Base-by-base conservation (phyloP, 2,888 invertebrate genomes). In the Clivina fossor region DNA sequence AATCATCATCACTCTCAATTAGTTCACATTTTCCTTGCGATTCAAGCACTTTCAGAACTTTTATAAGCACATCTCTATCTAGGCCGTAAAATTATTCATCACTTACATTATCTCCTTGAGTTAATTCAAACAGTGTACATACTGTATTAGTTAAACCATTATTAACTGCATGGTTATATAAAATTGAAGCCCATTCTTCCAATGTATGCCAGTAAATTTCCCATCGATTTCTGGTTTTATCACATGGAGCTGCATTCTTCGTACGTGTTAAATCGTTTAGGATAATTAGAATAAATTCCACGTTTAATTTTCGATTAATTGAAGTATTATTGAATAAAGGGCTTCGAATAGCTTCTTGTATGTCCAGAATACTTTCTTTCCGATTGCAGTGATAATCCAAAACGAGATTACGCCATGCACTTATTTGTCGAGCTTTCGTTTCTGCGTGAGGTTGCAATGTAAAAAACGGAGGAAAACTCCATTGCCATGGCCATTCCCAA, bases 381-480 rank as follows among this genome's bases (percentile, higher is more conserved):
- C 82, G 82, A 43, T 81, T 76, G 70, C 86, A 86, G 66, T 88
- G 86, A 72, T 93, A 97, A 63, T 89, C 86, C 4, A 93, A 74
- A 49, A 98, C 86, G 37, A 99, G 78, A 63, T 83, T 83, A 66
- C 89, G 84, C 98, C 99, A 99, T 46, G 93, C 92, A 64, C 88
- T 85, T 54, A 98, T 74, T 76, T 99, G 98, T 69, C 92, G 93
- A 46, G 86, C 82, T 68, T 88, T 83, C 1, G 98, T 98, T 75
- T 94, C 93, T 58, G 85, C 80, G 74, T 98, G 93, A 2, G 91
- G 93, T 76, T 99, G 98, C 59, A 99, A 84, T 58, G 96, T 96
- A 76, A 94, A 97, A 77, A 97, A 98, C 0, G 97, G 97, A 61
- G 97, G 96, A 77, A 98, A 98, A 73, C 87, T 90, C 73, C 95